These are phyloP conservation scores for Daboia siamensis DNA, from an alignment of 2,113 vertebrate species.

Conservation along the genomic window DNA sequence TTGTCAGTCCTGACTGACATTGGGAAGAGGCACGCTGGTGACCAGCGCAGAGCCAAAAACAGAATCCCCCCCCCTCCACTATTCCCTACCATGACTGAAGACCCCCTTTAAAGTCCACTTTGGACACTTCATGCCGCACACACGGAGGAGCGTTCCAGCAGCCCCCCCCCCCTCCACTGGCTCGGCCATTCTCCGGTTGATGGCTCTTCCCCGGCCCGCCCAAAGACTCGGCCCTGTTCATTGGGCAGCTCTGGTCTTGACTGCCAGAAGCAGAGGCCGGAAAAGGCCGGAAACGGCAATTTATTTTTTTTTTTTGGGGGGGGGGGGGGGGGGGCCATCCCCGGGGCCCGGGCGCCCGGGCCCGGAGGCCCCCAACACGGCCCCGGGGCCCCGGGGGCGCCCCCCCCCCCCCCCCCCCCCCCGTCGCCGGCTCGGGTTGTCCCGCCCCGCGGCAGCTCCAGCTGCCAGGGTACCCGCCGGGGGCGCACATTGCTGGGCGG, in stretches of 20 bases:
- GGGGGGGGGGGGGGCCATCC: background rate
- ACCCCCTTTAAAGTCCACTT: background rate
- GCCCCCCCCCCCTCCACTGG: background rate
- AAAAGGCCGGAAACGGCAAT: background rate
- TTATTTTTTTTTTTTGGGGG: no score
- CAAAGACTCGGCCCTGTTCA: background rate
- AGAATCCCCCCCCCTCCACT: background rate
- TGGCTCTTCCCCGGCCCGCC: background rate
- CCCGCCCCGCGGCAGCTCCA: background rate
- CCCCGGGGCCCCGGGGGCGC: background rate
- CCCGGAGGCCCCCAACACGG: no score
- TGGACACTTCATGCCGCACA: background rate
- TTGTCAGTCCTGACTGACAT: background rate
- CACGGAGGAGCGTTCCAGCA: background rate
- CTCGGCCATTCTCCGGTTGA: background rate
- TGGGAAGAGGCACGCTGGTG: background rate
- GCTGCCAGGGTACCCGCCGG: background rate
- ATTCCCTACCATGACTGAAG: background rate
- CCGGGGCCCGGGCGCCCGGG: no score
- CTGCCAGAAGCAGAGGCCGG: background rate
- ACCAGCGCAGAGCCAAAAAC: background rate
- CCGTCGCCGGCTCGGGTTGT: background rate
- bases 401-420: background rate
- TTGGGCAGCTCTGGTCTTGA: background rate
- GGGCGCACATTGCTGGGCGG: background rate